Evolutionary conservation across 2,797 vertebrate species (phyloP).

Genomic region (Galagoides demidoff): DNA sequence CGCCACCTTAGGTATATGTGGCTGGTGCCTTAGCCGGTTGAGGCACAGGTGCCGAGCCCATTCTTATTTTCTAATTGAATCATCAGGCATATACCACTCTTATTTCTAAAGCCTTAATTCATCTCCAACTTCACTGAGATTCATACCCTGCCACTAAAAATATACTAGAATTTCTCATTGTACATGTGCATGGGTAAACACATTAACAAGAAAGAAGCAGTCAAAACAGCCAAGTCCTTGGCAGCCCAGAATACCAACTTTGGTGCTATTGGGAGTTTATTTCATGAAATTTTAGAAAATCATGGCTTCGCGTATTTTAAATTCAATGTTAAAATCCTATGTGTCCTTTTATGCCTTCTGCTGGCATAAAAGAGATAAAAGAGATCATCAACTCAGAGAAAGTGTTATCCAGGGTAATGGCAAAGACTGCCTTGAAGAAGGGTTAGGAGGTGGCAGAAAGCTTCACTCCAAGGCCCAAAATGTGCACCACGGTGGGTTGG

Average conservation of each 20-base stretch:
- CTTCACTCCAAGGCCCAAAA: not conserved
- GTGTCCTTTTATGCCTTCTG: not conserved
- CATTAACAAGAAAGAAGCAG: not conserved
- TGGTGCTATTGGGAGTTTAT: not conserved
- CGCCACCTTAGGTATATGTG: too few relatives aligned
- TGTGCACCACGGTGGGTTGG: not conserved
- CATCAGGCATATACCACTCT: not conserved
- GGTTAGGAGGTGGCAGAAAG: not conserved
- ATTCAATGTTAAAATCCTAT: not conserved
- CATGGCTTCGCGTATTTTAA: not conserved
- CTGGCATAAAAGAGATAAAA: not conserved
- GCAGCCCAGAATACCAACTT: not conserved
- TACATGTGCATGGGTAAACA: not conserved
- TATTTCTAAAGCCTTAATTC: not conserved
- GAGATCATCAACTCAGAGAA: not conserved
- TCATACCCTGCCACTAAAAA: not conserved
- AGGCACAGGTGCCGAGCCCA: too few relatives aligned
- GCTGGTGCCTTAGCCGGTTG: too few relatives aligned
- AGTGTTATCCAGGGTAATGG: not conserved
- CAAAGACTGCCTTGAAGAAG: not conserved
- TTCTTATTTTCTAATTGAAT: not conserved
- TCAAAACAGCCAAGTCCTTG: not conserved
- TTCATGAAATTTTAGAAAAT: conserved; percentile 39
- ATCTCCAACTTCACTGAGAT: not conserved
- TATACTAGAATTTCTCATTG: not conserved